Conservation (phyloP, 2,113 vertebrate species). For the Oriolus oriolus region DNA sequence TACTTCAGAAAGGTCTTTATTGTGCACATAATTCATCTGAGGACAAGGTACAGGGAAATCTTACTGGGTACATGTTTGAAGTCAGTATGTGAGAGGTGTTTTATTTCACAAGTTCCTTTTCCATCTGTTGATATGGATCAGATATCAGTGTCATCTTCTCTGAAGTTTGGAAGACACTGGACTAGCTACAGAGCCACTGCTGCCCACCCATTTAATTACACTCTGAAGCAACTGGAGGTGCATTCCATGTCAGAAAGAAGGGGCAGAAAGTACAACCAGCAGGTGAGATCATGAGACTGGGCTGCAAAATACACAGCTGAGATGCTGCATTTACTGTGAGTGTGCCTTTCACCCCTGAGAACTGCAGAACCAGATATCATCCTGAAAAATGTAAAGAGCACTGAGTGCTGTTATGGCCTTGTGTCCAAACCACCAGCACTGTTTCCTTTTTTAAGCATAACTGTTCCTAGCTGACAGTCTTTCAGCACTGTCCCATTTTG, state of each 20-base stretch:
- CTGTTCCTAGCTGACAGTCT: not conserved
- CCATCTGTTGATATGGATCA: not conserved
- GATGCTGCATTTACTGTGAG: not conserved
- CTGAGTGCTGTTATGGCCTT: not conserved
- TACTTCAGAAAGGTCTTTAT: not conserved
- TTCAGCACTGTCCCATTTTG: not conserved
- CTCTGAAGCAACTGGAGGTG: conserved; percentile 67
- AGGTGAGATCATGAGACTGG: conserved; percentile 57
- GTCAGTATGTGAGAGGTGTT: not conserved
- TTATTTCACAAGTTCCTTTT: not conserved
- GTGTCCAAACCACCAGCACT: not conserved
- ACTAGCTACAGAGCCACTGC: conserved; percentile 61
- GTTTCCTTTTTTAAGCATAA: not conserved
- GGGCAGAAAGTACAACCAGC: conserved; percentile 59
- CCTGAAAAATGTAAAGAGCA: not conserved
- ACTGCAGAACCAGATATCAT: not conserved
- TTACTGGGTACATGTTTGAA: not conserved
- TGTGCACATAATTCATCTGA: not conserved
- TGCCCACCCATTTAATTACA: conserved; percentile 72
- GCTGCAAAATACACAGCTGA: not conserved
- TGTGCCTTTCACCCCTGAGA: not conserved
- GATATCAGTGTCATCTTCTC: conserved; percentile 67
- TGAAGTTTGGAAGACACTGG: conserved; percentile 58
- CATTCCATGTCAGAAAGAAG: conserved; percentile 52
- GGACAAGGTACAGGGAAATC: not conserved